Evolutionary conservation across 2,888 invertebrate genomes (phyloP).

Genomic region (Tyria jacobaeae): DNA sequence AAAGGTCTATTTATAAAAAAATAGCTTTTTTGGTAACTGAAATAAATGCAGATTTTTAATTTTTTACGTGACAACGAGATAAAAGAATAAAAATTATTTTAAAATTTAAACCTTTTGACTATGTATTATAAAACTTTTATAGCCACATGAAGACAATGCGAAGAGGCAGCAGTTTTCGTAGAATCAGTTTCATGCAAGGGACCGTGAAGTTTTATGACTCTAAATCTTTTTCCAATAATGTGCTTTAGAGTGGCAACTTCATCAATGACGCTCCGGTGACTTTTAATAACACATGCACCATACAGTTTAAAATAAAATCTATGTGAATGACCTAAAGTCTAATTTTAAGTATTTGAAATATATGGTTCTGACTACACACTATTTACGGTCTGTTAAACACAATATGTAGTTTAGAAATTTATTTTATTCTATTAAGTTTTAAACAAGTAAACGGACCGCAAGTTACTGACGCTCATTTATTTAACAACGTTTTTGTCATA

Average conservation of each 20-base stretch:
- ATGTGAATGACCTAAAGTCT: slow-evolving; percentile 2
- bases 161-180: slow-evolving; percentile 29
- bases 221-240: slow-evolving; percentile 50
- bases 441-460: not conserved
- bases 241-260: slow-evolving; percentile 31
- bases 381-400: not conserved
- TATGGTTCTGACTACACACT: not conserved
- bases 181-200: slow-evolving; percentile 33
- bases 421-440: slow-evolving; percentile 1
- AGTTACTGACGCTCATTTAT: not conserved
- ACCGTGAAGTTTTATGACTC: slow-evolving; percentile 36
- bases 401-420: not conserved
- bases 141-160: slow-evolving; percentile 22
- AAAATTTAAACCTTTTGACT: not conserved
- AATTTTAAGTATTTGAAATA: not conserved
- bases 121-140: slow-evolving; percentile 4
- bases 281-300: slow-evolving; percentile 9
- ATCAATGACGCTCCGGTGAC: slow-evolving; percentile 27
- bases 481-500: not conserved
- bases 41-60: not conserved
- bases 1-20: no score
- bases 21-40: no score
- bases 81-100: not conserved
- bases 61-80: not conserved
- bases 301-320: not conserved